Base-by-base conservation (phyloP, 2,113 vertebrate species). In the Mellivora capensis region DNA sequence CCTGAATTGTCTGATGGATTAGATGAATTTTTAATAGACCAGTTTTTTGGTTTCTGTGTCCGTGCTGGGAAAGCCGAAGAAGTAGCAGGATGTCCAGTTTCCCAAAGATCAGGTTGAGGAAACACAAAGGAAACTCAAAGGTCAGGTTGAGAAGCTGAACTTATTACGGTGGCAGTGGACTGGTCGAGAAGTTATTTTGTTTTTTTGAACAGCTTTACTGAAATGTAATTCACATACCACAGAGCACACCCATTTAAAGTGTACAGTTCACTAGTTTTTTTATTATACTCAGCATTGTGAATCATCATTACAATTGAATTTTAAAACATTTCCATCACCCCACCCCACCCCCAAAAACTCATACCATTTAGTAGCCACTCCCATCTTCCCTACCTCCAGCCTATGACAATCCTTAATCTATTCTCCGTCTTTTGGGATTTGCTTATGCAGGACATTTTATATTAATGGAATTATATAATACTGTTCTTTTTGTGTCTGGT, bases 171-270 rank as follows among this genome's bases (percentile, higher is more conserved):
- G 14, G 9, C 12, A 72, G 10, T 57, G 15, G 39, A 59, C 42
- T 59, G 14, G 18, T 72, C 9, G 76, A 17, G 37, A 85, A 57
- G 2, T 62, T 71, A 11, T 71, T 85, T 82, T 69, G 39, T 69
- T 57, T 84, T 69, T 57, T 59, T 37, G 20, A 69, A 64, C 6
- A 90, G 21, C 2, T 61, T 47, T 77, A 49, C 17, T 82, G 25
- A 90, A 95, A 94, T 57, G 52, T 5, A 96, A 71, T 77, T 89
- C 9, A 77, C 20, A 25, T 81, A 39, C 5, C 15, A 47, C 20
- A 14, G 1, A 72, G 14, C 18, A 83, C 0, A 34, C 2, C 11
- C 4, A n/a, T 86, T 88, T 71, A 81, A 71, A 87, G 14, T 89
- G 12, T 59, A 52, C 7, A 80, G 25, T 81, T 88, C 10, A 47